Evolutionary conservation across 2,888 invertebrate genomes (phyloP).

Genomic region (Actias luna): DNA sequence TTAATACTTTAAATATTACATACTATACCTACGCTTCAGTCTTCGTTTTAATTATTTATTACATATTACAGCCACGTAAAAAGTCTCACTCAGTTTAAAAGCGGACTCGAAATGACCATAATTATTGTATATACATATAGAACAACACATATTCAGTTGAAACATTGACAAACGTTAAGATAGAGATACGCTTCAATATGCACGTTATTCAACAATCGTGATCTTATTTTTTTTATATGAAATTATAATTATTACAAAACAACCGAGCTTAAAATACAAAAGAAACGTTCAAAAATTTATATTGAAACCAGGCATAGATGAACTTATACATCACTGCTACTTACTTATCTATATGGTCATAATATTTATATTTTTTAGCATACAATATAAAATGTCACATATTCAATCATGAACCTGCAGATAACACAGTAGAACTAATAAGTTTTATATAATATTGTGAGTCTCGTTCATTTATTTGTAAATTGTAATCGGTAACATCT

Average conservation of each 20-base stretch:
- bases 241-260: background rate
- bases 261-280: too few species aligned
- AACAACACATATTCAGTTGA: background rate
- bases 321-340: too few species aligned
- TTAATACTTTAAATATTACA: constrained; percentile 73
- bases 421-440: too few species aligned
- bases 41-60: constrained; percentile 79
- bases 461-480: too few species aligned
- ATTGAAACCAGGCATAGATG: background rate
- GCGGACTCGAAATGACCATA: constrained; percentile 13
- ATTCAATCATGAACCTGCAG: too few species aligned
- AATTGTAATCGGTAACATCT: too few species aligned
- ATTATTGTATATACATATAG: constrained; percentile 15
- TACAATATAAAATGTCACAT: too few species aligned
- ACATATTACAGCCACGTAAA: constrained; percentile 58
- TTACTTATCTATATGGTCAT: too few species aligned
- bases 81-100: background rate
- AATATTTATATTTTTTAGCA: too few species aligned
- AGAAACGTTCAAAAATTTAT: too few species aligned
- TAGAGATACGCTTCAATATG: background rate
- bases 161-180: background rate
- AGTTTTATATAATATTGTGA: too few species aligned
- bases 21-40: constrained; percentile 79
- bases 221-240: background rate
- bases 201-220: background rate